phyloP scores from a whole-genome alignment of 1,140 invertebrate genomes.

The Euschistus heros region DNA sequence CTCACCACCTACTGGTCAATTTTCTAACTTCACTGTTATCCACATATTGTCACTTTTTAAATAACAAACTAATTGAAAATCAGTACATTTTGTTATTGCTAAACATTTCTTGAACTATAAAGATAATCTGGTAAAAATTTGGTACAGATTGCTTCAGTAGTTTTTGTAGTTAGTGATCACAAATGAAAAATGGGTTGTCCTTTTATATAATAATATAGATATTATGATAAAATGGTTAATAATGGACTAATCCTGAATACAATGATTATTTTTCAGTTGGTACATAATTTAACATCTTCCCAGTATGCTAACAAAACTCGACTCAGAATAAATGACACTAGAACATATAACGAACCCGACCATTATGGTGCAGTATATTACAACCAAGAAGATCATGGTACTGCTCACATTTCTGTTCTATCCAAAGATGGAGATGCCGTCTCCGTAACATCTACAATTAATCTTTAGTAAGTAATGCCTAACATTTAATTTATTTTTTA shows the following conservation, averaged over 20 bases:
- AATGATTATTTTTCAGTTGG: slow-evolving; percentile 36
- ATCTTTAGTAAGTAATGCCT: slow-evolving; percentile 69
- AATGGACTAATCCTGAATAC: slow-evolving; percentile 2
- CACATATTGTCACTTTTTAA: too few species aligned
- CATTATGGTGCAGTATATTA: slow-evolving; percentile 44
- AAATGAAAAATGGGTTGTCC: too few species aligned
- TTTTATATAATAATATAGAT: too few species aligned
- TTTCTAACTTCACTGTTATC: too few species aligned
- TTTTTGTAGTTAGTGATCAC: too few species aligned
- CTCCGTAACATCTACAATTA: slow-evolving; percentile 83
- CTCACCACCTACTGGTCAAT: too few species aligned
- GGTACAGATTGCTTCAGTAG: too few species aligned
- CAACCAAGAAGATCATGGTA: slow-evolving; percentile 62
- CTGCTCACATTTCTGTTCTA: slow-evolving; percentile 80
- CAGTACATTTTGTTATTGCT: too few species aligned
- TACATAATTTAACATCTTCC: slow-evolving; percentile 42
- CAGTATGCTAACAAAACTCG: slow-evolving; percentile 40
- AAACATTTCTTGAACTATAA: too few species aligned
- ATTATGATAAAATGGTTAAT: neutral
- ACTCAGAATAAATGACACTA: slow-evolving; percentile 51
- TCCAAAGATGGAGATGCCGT: slow-evolving; percentile 83
- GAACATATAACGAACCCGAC: slow-evolving; percentile 43
- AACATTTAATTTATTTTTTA: too few species aligned
- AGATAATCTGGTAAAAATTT: too few species aligned
- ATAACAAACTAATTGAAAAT: too few species aligned